Base-by-base conservation (phyloP, 2,797 vertebrate genomes). In the Apogon hyalosoma region DNA sequence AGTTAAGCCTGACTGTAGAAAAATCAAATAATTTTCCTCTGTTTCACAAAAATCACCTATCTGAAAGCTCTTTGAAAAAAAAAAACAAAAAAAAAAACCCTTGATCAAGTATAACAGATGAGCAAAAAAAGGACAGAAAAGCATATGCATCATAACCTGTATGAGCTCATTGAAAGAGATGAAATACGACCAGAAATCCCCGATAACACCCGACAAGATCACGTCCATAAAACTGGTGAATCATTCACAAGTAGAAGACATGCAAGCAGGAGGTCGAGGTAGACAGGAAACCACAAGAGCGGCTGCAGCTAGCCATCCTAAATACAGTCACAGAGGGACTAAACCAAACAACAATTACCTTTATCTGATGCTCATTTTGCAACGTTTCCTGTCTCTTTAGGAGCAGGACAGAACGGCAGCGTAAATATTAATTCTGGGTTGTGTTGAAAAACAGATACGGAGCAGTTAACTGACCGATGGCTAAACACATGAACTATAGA, bases 331-430 rank as follows among this genome's bases (percentile, higher is more conserved):
- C 18, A 41, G 42, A 66, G 69, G n/a, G 55, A 71, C 72, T 48
- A 31, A 67, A 70, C 48, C 60, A 81, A 80, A 83, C 82, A 78
- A 63, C 73, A 73, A 71, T 86, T 83, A 80, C 48, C 57, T 65
- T 64, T 73, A 88, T 90, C 89, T 67, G 84, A 83, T 75, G 36
- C 42, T 28, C 49, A 43, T 63, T 73, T 71, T 21, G 53, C 48
- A 9, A 31, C 21, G 69, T 85, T 87, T 86, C 85, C 86, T 86
- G 81, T 78, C 55, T 71, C 39, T 86, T 54, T 65, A 31, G 36
- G 21, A 54, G 18, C 15, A 36, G 21, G 36, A 8, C 18, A 12
- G 40, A 49, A 11, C 57, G 57, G 16, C 2, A 65, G 49, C 55
- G 68, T 38, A 2, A 2, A 21, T 36, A 51, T 61, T 39, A 13